A percentile compares a stretch with the other conserved stretches of the same genome.
These are phyloP conservation scores for fruit fly (Drosophila melanogaster) DNA, from an alignment of 1,140 invertebrate species.

Conservation along the genomic window Release_6_plus_ISO1_MT NT_033777.3:8466001-8466500, in stretches of 20 bases:
- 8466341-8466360: background rate
- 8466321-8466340: no score
- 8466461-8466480: slow-evolving; percentile 68
- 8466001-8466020: slow-evolving; percentile 1
- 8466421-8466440: slow-evolving; percentile 74
- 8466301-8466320: no score
- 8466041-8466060: slow-evolving; percentile 72
- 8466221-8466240: no score
- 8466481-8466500: slow-evolving; percentile 60
- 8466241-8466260: no score
- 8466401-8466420: slow-evolving; percentile 56
- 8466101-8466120: slow-evolving; percentile 15
- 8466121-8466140: background rate
- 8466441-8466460: slow-evolving; percentile 75
- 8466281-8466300: no score
- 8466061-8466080: slow-evolving; percentile 20
- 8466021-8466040: slow-evolving; percentile 31
- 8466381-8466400: slow-evolving; percentile 48
- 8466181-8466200: no score
- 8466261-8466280: no score
- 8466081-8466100: slow-evolving; percentile 19
- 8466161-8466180: background rate
- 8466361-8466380: slow-evolving; percentile 41
- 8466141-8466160: background rate
- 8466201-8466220: no score